Base-by-base conservation (phyloP, 2,888 invertebrate genomes). In the Mechanitis messenoides region DNA sequence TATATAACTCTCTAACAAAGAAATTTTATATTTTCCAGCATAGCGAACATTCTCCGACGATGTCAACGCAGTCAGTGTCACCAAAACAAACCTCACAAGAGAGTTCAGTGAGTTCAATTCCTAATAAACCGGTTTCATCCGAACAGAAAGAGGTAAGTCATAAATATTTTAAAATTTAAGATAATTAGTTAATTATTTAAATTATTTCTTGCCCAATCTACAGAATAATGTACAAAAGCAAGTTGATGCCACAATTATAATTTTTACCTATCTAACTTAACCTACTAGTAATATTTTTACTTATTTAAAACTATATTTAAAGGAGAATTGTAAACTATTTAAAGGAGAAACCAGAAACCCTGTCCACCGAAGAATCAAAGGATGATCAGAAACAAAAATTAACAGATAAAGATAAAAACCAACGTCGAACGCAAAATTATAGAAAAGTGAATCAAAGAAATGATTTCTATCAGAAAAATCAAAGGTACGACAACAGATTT, bases 401-500 rank as follows among this genome's bases (percentile, higher is more conserved):
- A 53, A 65, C 74, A 4, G 85, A 87, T 63, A 81, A 78, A 57
- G 81, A 84, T 28, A 85, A 83, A 66, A 82, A 76, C 58, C 79
- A 78, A 57, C 81, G 87, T 9, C 77, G 88, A 4, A 73, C 81
- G 2, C 83, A 87, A 31, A 85, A 87, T 74, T 88, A 87, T 71
- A 78, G 85, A 63, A 72, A 87, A 55, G 68, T 86, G 9, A 79
- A 85, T 31, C 58, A 84, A 57, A 64, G 81, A 3, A 80, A 79
- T 64, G 87, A 88, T 54, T 86, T 85, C 77, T 89, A 85, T 65
- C 79, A 79, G 61, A 83, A 85, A 55, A 87, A 86, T 64, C 85
- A 85, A 65, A 84, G 89, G 83, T 89, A 88, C 61, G 89, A 89
- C 59, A 78, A 72, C 9, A 68, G 89, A 54, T 88, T 90, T 56